These are phyloP conservation scores for Ptilorrhoa leucosticta DNA, from an alignment of 2,113 vertebrate genomes.

Conservation along the genomic window DNA sequence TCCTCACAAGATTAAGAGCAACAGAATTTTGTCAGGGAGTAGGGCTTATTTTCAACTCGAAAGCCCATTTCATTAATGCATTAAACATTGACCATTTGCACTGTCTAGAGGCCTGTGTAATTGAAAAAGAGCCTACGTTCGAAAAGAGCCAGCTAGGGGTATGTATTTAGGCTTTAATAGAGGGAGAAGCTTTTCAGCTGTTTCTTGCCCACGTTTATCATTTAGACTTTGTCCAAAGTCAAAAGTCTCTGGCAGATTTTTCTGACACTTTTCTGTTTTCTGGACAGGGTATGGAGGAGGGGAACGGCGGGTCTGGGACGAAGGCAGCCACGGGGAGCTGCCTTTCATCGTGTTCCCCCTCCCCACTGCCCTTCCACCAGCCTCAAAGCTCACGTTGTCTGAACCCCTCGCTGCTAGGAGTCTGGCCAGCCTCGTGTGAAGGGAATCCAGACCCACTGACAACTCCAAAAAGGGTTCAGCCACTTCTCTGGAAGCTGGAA, in stretches of 20 bases:
- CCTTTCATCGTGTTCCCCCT: neutral
- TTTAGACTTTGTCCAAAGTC: conserved; percentile 13
- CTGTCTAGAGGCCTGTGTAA: conserved; percentile 36
- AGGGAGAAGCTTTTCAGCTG: neutral
- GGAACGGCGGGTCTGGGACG: rapidly evolving
- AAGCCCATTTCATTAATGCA: conserved; percentile 41
- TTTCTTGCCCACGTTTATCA: neutral
- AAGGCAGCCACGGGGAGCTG: neutral
- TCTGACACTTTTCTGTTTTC: neutral
- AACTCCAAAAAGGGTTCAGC: conserved; percentile 50
- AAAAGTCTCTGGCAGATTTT: neutral
- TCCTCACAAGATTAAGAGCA: conserved; percentile 55
- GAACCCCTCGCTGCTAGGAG: conserved; percentile 57
- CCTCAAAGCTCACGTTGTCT: neutral
- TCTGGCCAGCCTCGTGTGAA: neutral
- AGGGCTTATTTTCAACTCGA: neutral
- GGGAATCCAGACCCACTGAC: conserved; percentile 36
- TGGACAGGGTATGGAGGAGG: neutral
- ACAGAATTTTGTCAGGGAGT: conserved; percentile 43
- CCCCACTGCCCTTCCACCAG: neutral
- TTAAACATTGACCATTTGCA: conserved; percentile 54
- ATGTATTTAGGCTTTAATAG: neutral
- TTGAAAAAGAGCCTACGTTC: neutral
- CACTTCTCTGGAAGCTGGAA: neutral
- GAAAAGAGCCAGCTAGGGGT: neutral